phyloP scores from a whole-genome alignment of 2,113 vertebrate species.

The Mobula hypostoma region DNA sequence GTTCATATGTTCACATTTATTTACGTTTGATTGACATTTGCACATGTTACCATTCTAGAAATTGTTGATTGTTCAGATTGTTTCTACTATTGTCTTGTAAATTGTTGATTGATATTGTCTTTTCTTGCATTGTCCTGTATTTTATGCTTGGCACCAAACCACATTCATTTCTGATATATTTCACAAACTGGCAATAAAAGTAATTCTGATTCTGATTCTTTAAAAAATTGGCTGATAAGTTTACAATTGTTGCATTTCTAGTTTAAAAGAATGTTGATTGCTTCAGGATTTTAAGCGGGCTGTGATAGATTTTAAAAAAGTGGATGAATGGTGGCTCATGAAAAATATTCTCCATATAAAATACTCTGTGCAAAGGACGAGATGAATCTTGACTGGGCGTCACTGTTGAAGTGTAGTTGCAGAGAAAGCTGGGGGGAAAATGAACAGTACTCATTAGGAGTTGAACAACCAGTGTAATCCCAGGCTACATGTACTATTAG shows the following conservation, averaged over 20 bases:
- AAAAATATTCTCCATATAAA: neutral
- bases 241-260: neutral
- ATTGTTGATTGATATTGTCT: too few relatives aligned
- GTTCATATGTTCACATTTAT: too few relatives aligned
- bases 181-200: too few relatives aligned
- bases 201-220: too few relatives aligned
- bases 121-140: too few relatives aligned
- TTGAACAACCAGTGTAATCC: neutral
- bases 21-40: too few relatives aligned
- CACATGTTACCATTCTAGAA: too few relatives aligned
- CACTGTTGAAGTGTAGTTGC: neutral
- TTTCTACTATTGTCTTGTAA: too few relatives aligned
- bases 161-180: too few relatives aligned
- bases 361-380: neutral
- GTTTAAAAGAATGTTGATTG: neutral
- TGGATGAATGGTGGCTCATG: neutral
- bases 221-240: neutral
- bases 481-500: conserved; percentile 16
- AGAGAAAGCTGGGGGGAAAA: neutral
- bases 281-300: neutral
- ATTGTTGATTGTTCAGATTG: too few relatives aligned
- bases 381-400: neutral
- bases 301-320: neutral
- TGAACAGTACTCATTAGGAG: neutral
- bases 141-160: too few relatives aligned